Conservation (phyloP, 2,888 invertebrate species). For the Sesia bembeciformis region DNA sequence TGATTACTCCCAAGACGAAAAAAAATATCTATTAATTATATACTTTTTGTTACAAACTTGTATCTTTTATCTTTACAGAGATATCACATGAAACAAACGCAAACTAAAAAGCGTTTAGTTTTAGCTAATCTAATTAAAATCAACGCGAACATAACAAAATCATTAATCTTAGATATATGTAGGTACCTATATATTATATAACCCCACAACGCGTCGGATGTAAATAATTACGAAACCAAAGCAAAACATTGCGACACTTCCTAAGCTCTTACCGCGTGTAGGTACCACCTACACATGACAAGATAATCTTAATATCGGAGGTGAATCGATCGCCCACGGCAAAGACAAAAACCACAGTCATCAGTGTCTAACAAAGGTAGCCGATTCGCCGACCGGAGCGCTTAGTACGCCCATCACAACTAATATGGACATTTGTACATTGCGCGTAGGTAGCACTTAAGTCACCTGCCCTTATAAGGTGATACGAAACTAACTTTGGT, state of each 20-base stretch:
- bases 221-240: conserved; percentile 38
- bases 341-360: conserved; percentile 48
- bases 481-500: conserved; percentile 17
- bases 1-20: no score
- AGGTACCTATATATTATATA: not conserved
- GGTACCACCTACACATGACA: conserved; percentile 51
- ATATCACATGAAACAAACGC: no score
- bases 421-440: conserved; percentile 65
- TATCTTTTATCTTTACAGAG: no score
- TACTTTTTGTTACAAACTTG: no score
- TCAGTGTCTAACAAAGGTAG: conserved; percentile 61
- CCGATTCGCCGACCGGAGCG: conserved; percentile 56
- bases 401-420: conserved; percentile 61
- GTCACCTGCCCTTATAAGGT: conserved; percentile 50
- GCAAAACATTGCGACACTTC: conserved; percentile 32
- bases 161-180: conserved; percentile 4
- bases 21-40: no score
- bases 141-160: conserved; percentile 2
- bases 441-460: conserved; percentile 57
- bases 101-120: no score
- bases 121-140: no score
- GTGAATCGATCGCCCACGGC: conserved; percentile 64
- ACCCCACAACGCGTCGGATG: conserved; percentile 29
- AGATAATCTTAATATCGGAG: conserved; percentile 60
- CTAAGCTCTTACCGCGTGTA: conserved; percentile 29